phyloP scores from a whole-genome alignment of 2,888 invertebrate species.

The Eumacrocentrus americanus region DNA sequence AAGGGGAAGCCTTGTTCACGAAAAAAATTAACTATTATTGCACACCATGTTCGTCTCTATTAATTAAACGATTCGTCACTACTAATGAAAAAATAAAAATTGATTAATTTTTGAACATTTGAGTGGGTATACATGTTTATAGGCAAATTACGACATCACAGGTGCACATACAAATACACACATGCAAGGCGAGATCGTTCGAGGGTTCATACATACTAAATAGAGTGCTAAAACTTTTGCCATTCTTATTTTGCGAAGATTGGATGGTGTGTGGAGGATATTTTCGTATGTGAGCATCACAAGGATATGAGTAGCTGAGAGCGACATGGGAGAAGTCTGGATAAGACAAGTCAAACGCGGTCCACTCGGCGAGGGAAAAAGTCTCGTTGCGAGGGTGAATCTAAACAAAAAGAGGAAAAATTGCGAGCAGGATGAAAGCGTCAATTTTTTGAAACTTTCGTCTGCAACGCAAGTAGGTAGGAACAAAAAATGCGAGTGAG shows the following conservation, averaged over 20 bases:
- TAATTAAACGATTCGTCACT: background rate
- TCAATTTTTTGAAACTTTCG: conserved; percentile 5
- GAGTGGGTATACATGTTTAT: no score
- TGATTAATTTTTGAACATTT: background rate
- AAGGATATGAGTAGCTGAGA: conserved; percentile 17
- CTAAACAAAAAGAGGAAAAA: conserved; percentile 10
- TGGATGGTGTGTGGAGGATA: background rate
- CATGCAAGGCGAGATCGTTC: background rate
- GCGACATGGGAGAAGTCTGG: conserved; percentile 9
- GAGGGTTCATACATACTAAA: background rate
- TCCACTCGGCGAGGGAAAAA: conserved; percentile 14
- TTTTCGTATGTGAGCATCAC: conserved; percentile 9
- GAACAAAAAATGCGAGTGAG: conserved; percentile 10
- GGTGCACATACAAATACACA: background rate
- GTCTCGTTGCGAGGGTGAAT: conserved; percentile 11
- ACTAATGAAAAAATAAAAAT: background rate
- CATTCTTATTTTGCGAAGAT: conserved; percentile 14
- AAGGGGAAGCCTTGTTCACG: no score
- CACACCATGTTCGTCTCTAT: background rate
- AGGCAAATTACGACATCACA: background rate
- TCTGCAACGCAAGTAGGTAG: background rate
- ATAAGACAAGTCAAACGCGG: background rate
- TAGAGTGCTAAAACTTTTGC: background rate
- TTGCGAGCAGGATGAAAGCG: conserved; percentile 21
- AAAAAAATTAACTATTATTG: conserved; percentile 1